These are phyloP conservation scores for Diplodus puntazzo DNA, from an alignment of 2,797 vertebrate species.

Conservation along the genomic window DNA sequence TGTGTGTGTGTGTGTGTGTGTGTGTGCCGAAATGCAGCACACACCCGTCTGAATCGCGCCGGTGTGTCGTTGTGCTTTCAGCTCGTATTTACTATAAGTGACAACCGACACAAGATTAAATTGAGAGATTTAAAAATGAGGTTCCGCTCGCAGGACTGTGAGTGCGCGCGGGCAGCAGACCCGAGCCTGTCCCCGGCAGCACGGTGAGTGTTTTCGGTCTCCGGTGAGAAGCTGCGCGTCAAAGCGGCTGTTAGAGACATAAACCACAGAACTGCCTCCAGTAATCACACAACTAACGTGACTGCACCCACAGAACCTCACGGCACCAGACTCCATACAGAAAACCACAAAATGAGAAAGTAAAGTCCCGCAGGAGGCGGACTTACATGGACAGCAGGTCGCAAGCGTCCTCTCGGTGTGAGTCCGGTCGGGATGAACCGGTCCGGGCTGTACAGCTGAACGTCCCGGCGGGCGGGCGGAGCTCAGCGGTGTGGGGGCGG, in stretches of 20 bases:
- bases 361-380: not conserved
- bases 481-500: not conserved
- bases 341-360: rapidly evolving
- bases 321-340: not conserved
- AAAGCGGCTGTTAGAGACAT: not conserved
- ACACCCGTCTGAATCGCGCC: rapidly evolving
- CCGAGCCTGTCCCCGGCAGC: not conserved
- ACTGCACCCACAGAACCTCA: rapidly evolving
- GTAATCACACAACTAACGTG: rapidly evolving
- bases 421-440: not conserved
- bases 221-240: rapidly evolving
- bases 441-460: not conserved
- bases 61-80: rapidly evolving
- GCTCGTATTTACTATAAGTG: rapidly evolving
- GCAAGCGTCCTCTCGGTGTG: not conserved
- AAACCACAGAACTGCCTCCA: not conserved
- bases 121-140: not conserved
- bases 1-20: too few species aligned
- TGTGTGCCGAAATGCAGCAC: constrained; percentile 13
- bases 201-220: rapidly evolving
- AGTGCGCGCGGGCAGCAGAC: rapidly evolving
- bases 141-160: rapidly evolving
- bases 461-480: constrained; percentile 2
- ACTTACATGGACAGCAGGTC: constrained; percentile 58
- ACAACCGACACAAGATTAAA: rapidly evolving